A percentile compares a stretch with the other conserved stretches of the same genome.
These are phyloP conservation scores for Flexamia atlantica DNA, from an alignment of 2,888 invertebrate species.

Conservation along the genomic window DNA sequence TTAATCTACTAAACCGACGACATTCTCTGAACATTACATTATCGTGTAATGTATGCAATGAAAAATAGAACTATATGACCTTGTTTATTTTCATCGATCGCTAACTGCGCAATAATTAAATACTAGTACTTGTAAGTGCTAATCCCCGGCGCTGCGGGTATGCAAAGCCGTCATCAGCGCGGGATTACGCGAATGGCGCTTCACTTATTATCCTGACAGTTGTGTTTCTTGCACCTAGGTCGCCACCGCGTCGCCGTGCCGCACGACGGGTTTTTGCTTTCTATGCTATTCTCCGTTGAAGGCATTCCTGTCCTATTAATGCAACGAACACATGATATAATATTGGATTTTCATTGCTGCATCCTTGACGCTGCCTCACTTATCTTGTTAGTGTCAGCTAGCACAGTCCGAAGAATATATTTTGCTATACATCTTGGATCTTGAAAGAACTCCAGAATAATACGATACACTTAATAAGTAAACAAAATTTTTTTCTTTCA, in stretches of 20 bases:
- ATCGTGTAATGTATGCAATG: too few relatives aligned
- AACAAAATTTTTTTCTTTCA: too few relatives aligned
- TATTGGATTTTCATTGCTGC: neutral
- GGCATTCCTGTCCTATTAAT: conserved; percentile 16
- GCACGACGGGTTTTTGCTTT: conserved; percentile 9
- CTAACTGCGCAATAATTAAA: too few relatives aligned
- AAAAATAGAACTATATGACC: too few relatives aligned
- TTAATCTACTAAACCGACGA: neutral
- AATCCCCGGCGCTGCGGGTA: neutral
- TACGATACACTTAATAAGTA: too few relatives aligned
- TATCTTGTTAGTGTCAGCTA: neutral
- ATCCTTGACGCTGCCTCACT: neutral
- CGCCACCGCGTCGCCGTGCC: neutral
- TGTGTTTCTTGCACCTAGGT: neutral
- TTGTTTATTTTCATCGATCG: too few relatives aligned
- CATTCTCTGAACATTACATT: neutral
- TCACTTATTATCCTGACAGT: conserved; percentile 23
- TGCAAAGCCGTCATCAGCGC: neutral
- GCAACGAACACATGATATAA: neutral
- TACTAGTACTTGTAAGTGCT: neutral
- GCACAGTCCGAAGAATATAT: too few relatives aligned
- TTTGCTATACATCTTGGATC: too few relatives aligned
- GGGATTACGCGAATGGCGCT: neutral
- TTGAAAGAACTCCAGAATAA: too few relatives aligned
- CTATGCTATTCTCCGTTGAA: neutral